These are phyloP conservation scores for Notolepis coatsorum DNA, from an alignment of 2,797 vertebrate genomes.

Conservation along the genomic window DNA sequence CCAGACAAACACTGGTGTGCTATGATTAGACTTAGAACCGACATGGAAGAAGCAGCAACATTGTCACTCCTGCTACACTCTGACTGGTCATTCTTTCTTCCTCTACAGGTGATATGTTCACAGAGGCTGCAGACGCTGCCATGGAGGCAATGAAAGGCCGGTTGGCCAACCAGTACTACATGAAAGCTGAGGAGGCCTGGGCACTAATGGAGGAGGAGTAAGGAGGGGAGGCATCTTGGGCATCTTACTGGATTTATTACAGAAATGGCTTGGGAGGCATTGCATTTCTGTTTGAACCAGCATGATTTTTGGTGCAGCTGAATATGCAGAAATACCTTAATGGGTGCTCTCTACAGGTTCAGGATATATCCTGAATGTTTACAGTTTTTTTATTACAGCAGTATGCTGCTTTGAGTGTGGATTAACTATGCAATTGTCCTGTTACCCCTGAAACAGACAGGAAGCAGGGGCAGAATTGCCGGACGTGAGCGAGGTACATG, in stretches of 20 bases:
- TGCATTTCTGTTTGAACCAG: background rate
- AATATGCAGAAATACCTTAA: too few species aligned
- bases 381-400: constrained; percentile 51
- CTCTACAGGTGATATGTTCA: constrained; percentile 92
- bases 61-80: too few species aligned
- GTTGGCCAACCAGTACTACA: constrained; percentile 94
- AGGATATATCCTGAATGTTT: constrained; percentile 32
- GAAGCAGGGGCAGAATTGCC: too few species aligned
- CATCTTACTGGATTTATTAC: background rate
- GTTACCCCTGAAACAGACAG: too few species aligned
- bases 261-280: background rate
- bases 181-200: constrained; percentile 97
- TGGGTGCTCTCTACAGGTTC: too few species aligned
- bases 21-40: too few species aligned
- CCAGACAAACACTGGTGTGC: too few species aligned
- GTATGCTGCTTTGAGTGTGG: constrained; percentile 29
- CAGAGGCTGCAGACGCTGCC: constrained; percentile 93
- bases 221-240: background rate
- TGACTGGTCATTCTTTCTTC: background rate
- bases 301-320: too few species aligned
- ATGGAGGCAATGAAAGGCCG: constrained; percentile 96
- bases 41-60: too few species aligned
- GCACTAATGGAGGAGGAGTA: constrained; percentile 88
- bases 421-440: constrained; percentile 11
- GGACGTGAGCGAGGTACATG: too few species aligned